These are phyloP conservation scores for Acrocyrtus sp. DNA, from an alignment of 2,888 invertebrate species.

Conservation along the genomic window DNA sequence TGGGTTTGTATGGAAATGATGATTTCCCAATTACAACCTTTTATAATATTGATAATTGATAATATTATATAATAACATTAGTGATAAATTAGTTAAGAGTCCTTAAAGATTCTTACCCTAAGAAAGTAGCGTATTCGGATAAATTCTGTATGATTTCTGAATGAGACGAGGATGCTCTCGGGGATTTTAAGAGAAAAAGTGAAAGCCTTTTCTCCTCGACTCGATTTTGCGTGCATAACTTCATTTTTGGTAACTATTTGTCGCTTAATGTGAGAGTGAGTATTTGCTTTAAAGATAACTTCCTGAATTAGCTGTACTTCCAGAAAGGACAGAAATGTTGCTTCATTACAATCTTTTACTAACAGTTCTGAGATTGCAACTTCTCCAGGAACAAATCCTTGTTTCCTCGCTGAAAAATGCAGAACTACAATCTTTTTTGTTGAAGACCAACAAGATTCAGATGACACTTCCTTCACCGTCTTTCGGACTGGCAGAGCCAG, in stretches of 20 bases:
- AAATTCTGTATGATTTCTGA: conserved; percentile 20
- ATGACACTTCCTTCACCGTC: conserved; percentile 6
- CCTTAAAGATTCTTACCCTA: conserved; percentile 14
- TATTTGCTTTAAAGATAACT: not conserved
- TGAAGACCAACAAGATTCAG: conserved; percentile 23
- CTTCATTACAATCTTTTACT: not conserved
- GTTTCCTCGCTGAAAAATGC: conserved; percentile 20
- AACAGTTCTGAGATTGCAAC: not conserved
- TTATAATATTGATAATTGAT: not conserved
- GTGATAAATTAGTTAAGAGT: not conserved
- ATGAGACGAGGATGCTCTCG: conserved; percentile 23
- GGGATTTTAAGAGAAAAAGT: conserved; percentile 14
- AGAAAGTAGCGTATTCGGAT: conserved; percentile 19
- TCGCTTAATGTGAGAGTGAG: not conserved
- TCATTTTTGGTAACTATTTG: conserved; percentile 8
- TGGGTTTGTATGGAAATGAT: conserved; percentile 26
- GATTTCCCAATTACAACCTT: conserved; percentile 12
- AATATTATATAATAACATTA: not conserved
- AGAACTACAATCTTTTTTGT: not conserved
- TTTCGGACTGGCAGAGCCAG: conserved; percentile 8
- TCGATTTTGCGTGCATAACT: not conserved
- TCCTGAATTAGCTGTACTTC: conserved; percentile 7
- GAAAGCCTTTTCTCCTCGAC: not conserved
- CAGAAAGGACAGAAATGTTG: not conserved
- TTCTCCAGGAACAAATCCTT: conserved; percentile 39